A percentile compares a stretch with the other conserved stretches of the same genome.
Conservation (phyloP, 2,797 vertebrate genomes). For the Tangara arthus region DNA sequence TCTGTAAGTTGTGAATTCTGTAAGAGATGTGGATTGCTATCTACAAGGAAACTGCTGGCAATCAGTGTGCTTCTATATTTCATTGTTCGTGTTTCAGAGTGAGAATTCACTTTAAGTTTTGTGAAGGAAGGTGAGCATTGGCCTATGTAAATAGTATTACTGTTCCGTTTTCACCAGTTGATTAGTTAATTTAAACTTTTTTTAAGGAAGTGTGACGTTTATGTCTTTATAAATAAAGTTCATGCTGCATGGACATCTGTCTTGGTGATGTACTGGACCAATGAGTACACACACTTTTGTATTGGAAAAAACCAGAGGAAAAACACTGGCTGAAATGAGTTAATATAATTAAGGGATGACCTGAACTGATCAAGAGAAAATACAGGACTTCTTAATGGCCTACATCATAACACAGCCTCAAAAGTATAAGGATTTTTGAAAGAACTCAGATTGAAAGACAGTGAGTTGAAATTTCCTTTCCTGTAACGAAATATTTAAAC, state of each 20-base stretch:
- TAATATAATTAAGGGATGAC: not conserved
- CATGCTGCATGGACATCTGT: not conserved
- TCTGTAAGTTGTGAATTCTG: not conserved
- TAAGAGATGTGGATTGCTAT: not conserved
- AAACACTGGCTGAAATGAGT: not conserved
- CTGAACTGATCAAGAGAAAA: not conserved
- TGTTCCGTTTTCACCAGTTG: not conserved
- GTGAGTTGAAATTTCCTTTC: not conserved
- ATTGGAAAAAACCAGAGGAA: not conserved
- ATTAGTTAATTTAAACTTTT: constrained; percentile 70
- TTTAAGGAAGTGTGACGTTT: not conserved
- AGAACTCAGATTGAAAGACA: not conserved
- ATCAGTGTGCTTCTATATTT: constrained; percentile 32
- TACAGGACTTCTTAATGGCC: not conserved
- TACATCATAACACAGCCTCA: not conserved
- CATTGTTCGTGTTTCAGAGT: constrained; percentile 44
- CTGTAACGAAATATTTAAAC: not conserved
- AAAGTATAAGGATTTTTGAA: not conserved
- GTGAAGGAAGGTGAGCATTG: not conserved
- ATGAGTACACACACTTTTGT: not conserved
- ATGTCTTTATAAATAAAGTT: constrained; percentile 69
- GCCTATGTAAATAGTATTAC: constrained; percentile 54
- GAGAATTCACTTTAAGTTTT: constrained; percentile 33
- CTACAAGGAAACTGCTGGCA: constrained; percentile 10
- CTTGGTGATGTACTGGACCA: not conserved